Percentiles rank a stretch among this genome's conserved stretches.
These are phyloP conservation scores for Hipposideros armiger DNA, from an alignment of 2,113 vertebrate genomes.

Conservation along the genomic window DNA sequence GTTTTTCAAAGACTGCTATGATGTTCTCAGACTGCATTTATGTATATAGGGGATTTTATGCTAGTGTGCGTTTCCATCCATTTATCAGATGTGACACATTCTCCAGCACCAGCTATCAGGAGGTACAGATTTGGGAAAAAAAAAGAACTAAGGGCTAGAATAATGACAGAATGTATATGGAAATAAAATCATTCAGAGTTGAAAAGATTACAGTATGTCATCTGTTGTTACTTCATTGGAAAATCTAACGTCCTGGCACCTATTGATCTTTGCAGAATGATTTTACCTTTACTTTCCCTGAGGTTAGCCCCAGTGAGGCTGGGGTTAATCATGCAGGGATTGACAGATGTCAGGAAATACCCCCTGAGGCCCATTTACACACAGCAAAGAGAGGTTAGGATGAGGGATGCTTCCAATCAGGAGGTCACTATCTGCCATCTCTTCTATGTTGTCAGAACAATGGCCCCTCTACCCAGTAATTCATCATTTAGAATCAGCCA, in stretches of 20 bases:
- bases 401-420: background rate
- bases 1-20: conserved; percentile 62
- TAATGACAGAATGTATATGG: conserved; percentile 53
- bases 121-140: conserved; percentile 53
- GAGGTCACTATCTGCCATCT: conserved; percentile 60
- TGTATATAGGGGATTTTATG: conserved; percentile 48
- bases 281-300: conserved; percentile 80
- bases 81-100: conserved; percentile 67
- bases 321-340: conserved; percentile 70
- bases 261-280: conserved; percentile 78
- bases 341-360: conserved; percentile 70
- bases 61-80: conserved; percentile 56
- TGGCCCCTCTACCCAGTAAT: conserved; percentile 42
- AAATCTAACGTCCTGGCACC: conserved; percentile 68
- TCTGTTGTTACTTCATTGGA: conserved; percentile 79
- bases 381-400: background rate
- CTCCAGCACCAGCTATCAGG: background rate
- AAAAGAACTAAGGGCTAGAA: conserved; percentile 48
- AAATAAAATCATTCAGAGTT: conserved; percentile 75
- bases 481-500: conserved; percentile 61
- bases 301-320: conserved; percentile 54
- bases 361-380: conserved; percentile 53
- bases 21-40: background rate
- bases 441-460: conserved; percentile 62
- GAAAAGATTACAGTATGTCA: conserved; percentile 66